Conservation (phyloP, 2,797 vertebrate genomes). For the Pitangus sulphuratus region DNA sequence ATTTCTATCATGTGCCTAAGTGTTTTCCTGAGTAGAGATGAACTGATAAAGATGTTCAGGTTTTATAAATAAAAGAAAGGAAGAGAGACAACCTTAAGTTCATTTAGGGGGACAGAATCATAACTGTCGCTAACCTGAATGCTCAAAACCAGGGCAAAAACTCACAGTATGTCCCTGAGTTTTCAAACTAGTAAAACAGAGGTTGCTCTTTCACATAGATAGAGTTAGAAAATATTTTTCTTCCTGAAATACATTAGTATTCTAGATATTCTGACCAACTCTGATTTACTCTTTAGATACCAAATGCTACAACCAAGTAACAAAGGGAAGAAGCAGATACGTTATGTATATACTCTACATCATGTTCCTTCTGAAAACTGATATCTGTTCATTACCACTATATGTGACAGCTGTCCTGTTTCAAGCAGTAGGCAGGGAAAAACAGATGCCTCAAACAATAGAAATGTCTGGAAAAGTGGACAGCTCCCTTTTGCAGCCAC, state of each 20-base stretch:
- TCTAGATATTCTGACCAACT: not conserved
- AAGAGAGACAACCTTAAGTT: not conserved
- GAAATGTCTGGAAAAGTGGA: not conserved
- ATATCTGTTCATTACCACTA: not conserved
- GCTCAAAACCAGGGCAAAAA: not conserved
- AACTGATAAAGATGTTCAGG: not conserved
- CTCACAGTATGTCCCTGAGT: not conserved
- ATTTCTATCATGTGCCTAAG: not conserved
- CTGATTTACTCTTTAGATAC: not conserved
- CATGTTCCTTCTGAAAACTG: not conserved
- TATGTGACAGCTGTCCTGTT: not conserved
- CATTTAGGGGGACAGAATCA: not conserved
- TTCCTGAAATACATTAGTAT: not conserved
- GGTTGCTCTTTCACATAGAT: not conserved
- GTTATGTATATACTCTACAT: not conserved
- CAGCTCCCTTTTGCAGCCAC: not conserved
- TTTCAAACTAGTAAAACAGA: not conserved
- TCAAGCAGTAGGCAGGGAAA: not conserved
- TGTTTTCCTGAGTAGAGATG: not conserved
- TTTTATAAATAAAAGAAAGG: not conserved
- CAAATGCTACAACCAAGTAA: not conserved
- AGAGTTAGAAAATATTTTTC: not conserved
- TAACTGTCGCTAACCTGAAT: not conserved
- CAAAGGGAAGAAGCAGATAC: not conserved
- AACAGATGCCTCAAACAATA: not conserved